Conservation (phyloP, 2,113 vertebrate species). For the Corapipo altera region DNA sequence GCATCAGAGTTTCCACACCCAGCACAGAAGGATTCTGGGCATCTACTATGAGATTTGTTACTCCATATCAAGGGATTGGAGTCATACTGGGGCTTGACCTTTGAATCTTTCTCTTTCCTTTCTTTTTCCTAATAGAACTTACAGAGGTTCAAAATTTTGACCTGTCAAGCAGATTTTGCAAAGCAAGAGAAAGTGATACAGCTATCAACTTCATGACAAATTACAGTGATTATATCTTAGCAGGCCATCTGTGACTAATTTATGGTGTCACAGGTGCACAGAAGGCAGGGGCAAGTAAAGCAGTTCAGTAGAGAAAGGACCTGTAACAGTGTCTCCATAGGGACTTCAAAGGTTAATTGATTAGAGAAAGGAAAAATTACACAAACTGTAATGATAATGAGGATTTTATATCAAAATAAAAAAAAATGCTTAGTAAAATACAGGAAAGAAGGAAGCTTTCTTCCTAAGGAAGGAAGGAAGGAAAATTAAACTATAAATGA, state of each 20-base stretch:
- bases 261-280: constrained; percentile 14
- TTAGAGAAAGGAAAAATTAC: not conserved
- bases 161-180: not conserved
- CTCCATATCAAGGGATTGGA: not conserved
- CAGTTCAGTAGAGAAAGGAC: not conserved
- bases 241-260: constrained; percentile 22
- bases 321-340: not conserved
- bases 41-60: not conserved
- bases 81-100: not conserved
- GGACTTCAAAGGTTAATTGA: not conserved
- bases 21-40: not conserved
- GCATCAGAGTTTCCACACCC: not conserved
- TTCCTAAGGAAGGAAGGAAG: not conserved
- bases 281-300: not conserved
- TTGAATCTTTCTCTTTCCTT: not conserved
- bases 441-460: not conserved
- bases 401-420: not conserved
- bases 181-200: not conserved
- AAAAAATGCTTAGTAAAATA: not conserved
- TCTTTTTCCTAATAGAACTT: not conserved
- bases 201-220: constrained; percentile 7
- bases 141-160: not conserved
- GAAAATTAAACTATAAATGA: not conserved
- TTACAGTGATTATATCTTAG: not conserved
- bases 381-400: not conserved